phyloP scores from a whole-genome alignment of 1,140 invertebrate genomes.

The Sycophaga agraensis region DNA sequence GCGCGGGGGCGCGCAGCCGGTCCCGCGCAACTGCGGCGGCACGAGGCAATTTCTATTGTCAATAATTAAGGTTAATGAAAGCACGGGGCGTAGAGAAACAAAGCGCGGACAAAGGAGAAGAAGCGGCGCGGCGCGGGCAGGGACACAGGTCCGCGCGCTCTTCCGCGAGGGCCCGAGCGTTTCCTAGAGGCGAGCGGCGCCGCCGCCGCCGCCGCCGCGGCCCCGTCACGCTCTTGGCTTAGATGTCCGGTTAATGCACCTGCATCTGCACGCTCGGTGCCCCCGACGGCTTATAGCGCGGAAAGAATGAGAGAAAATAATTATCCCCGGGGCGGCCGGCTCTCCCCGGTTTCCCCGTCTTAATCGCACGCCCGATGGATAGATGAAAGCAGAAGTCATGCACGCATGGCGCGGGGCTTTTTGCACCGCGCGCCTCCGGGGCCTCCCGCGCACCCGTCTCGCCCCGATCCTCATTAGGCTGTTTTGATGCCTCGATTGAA shows the following conservation, averaged over 20 bases:
- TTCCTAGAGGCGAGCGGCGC: not conserved
- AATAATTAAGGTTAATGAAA: constrained; percentile 22
- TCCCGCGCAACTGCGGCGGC: not conserved
- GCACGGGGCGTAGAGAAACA: not conserved
- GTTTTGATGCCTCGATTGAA: constrained; percentile 20
- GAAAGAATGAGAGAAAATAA: constrained; percentile 34
- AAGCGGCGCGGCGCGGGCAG: not conserved
- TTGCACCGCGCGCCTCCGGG: too few species aligned
- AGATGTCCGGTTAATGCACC: constrained; percentile 55
- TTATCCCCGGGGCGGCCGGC: constrained; percentile 6
- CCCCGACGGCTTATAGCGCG: constrained; percentile 26
- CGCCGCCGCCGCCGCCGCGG: not conserved
- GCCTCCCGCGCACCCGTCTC: not conserved
- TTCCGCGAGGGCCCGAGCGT: not conserved
- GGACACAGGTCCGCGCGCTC: not conserved
- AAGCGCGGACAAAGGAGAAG: not conserved
- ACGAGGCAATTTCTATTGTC: not conserved
- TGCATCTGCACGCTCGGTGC: constrained; percentile 34
- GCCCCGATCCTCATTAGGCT: constrained; percentile 2
- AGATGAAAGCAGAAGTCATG: constrained; percentile 28
- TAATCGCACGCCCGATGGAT: constrained; percentile 18
- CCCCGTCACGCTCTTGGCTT: constrained; percentile 46
- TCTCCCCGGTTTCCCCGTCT: not conserved
- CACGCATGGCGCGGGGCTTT: too few species aligned
- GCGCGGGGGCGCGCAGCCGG: not conserved